These are phyloP conservation scores for Parauchenoglanis punctatus DNA, from an alignment of 2,797 vertebrate species.

Conservation along the genomic window DNA sequence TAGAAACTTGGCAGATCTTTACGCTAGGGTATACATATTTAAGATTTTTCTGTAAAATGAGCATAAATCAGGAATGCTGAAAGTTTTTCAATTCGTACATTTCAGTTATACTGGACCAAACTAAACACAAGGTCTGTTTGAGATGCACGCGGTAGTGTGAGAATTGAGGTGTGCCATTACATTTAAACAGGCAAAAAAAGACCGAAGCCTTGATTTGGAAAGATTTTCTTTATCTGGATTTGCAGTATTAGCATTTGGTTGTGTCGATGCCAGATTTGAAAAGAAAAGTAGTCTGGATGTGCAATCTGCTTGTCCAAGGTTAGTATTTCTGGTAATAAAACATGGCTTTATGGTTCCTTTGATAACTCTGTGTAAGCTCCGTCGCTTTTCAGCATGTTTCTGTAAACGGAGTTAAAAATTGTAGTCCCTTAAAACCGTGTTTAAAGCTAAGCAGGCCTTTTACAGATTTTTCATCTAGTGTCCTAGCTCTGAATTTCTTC, in stretches of 20 bases:
- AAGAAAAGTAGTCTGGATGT: neutral
- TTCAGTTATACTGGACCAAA: neutral
- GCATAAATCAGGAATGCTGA: neutral
- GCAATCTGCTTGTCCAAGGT: neutral
- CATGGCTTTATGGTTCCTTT: neutral
- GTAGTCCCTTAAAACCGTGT: neutral
- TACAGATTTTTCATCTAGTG: neutral
- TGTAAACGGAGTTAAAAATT: neutral
- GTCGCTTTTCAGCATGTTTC: neutral
- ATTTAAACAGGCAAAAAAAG: no score
- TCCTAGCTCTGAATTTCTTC: neutral
- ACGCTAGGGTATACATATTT: neutral
- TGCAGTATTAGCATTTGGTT: neutral
- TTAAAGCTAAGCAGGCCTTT: neutral
- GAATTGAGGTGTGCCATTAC: no score
- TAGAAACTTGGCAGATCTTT: neutral
- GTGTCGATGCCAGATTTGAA: neutral
- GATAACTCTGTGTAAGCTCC: neutral
- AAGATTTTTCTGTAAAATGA: neutral
- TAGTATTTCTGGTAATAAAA: neutral
- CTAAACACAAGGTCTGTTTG: neutral
- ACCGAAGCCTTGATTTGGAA: neutral
- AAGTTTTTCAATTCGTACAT: neutral
- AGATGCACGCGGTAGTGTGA: neutral
- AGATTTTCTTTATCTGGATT: neutral